Base-by-base conservation (phyloP, 2,888 invertebrate species). In the Agonopterix heracliana region DNA sequence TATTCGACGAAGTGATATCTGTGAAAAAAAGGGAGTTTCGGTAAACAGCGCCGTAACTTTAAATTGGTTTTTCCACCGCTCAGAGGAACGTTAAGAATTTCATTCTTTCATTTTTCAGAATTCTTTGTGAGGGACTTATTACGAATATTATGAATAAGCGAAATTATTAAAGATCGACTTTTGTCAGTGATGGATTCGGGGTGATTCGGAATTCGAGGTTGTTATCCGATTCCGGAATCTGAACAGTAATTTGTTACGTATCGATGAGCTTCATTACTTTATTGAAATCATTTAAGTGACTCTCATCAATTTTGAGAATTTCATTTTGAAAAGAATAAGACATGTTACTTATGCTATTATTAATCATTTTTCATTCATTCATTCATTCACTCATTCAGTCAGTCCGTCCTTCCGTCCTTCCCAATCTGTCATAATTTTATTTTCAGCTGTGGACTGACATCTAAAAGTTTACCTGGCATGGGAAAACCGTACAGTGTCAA, bases 31-130 rank as follows among this genome's bases (percentile, higher is more conserved):
- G 67, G 61, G 68, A 72, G 68, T 74, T 74, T 73, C 54, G 54
- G 73, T 74, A 76, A 76, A 75, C 74, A 77, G 65, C 62, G 65
- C 61, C 66, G 64, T 68, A 75, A 75, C 70, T 77, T 75, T 72
- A 75, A 75, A 75, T 75, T 74, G 74, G 70, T 67, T 76, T 72
- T 71, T 67, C 63, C 60, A 56, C 58, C 60, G 63, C 62, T 63
- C 59, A 54, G 54, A 60, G 56, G 56, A 68, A 61, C 59, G 61
- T 57, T 62, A 61, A 63, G 61, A 57, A 65, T 64, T 66, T 67
- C 62, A 65, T 68, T 71, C 60, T 61, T 48, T 46, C 38, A 48
- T 48, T 44, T 50, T 67, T 60, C 57, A 55, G 59, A 63, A 58
- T 59, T 61, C 62, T 66, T 63, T 57, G 56, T 54, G 52, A 51